Evolutionary conservation across 2,113 vertebrate genomes (phyloP), one percentile per base, ranked within the genome.

Genomic region (Xenopus laevis): DNA sequence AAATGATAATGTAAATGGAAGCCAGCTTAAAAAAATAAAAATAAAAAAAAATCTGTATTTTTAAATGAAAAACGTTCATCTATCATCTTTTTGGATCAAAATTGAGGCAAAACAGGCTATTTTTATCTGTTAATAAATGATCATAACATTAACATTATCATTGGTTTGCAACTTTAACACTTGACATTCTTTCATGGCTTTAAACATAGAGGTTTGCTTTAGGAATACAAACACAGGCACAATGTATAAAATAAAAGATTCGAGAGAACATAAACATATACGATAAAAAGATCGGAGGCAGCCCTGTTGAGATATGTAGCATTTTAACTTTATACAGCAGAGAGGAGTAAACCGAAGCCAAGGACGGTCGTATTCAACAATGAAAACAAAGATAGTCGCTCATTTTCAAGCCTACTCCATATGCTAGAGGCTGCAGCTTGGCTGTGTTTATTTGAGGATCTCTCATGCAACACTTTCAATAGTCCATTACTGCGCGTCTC

Each of bases 351-450:
- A 55, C 11, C 13, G 52, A 65, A 67, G 23, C 33, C 46, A 52
- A n/a, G n/a, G n/a, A n/a, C 20, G 57, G 53, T 20, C 72, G 46
- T 18, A 20, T 27, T 50, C 65, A 77, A 77, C 74, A 77, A 77
- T 77, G 74, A 68, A 77, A 70, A 77, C 74, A 77, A 77, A 77
- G 74, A 45, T 77, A 64, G 23, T 40, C 33, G 53, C 62, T 76
- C 66, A 76, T 69, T 69, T 62, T 18, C 50, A 64, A 69, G 74
- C 47, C 74, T 44, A 68, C 55, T 61, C 74, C 74, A 77, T 77
- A 77, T 77, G 74, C 74, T 64, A 68, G 59, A 50, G 66, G 66
- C 67, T 55, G 65, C 66, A 70, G 74, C 73, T 68, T 23, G 33
- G 21, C 45, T 55, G 6, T 45, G 33, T 65, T 33, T 64, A 62